Evolutionary conservation across 2,888 invertebrate species (phyloP).

Genomic region (Aphodius granarius): DNA sequence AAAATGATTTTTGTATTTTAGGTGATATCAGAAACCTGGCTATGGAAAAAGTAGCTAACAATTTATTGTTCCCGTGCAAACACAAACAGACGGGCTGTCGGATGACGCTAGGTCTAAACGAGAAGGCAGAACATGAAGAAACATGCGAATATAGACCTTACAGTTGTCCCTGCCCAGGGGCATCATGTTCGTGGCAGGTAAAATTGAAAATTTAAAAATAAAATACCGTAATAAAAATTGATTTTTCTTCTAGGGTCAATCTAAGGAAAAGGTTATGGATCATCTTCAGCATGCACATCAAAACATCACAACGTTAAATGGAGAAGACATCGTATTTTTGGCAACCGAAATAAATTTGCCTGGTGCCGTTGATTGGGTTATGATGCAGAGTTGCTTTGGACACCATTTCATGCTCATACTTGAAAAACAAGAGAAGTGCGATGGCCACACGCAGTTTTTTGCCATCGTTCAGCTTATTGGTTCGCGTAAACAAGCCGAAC

Average conservation of each 20-base stretch:
- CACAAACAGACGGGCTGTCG: slow-evolving; percentile 95
- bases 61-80: slow-evolving; percentile 98
- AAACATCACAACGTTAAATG: slow-evolving; percentile 96
- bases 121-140: slow-evolving; percentile 98
- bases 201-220: neutral
- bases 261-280: slow-evolving; percentile 98
- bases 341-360: slow-evolving; percentile 99
- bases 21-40: slow-evolving; percentile 97
- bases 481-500: slow-evolving; percentile 97
- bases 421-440: slow-evolving; percentile 97
- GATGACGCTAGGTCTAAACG: slow-evolving; percentile 90
- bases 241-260: slow-evolving; percentile 64
- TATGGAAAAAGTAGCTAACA: slow-evolving; percentile 99
- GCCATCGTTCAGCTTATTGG: slow-evolving; percentile 99
- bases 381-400: slow-evolving; percentile 99
- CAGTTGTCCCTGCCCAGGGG: slow-evolving; percentile 98
- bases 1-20: slow-evolving; percentile 40
- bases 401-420: slow-evolving; percentile 99
- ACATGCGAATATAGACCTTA: slow-evolving; percentile 98
- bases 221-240: neutral
- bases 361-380: slow-evolving; percentile 99
- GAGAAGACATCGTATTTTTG: slow-evolving; percentile 98
- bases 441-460: slow-evolving; percentile 95
- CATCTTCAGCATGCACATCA: slow-evolving; percentile 97
- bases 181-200: slow-evolving; percentile 96